A percentile compares a stretch with the other conserved stretches of the same genome.
These are phyloP conservation scores for Smithornis capensis DNA, from an alignment of 2,113 vertebrate genomes.

Conservation along the genomic window DNA sequence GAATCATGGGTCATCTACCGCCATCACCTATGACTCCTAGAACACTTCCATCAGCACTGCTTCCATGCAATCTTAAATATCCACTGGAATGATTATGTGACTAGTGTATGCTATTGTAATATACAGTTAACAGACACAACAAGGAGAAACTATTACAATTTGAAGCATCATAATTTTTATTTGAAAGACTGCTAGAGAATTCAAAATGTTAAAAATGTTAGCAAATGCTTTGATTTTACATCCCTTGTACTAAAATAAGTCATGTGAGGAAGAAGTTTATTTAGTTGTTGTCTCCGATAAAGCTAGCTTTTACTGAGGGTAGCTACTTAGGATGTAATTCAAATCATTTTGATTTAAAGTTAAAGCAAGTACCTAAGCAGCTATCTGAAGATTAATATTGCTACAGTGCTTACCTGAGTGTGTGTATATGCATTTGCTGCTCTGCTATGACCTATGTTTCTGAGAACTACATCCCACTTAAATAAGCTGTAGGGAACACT, in stretches of 20 bases:
- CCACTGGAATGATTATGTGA: too few species aligned
- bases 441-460: not conserved
- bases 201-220: not conserved
- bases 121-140: not conserved
- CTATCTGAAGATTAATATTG: not conserved
- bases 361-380: not conserved
- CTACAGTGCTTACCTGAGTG: not conserved
- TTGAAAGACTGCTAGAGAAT: not conserved
- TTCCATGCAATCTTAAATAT: too few species aligned
- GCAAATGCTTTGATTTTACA: not conserved
- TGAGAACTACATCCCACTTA: not conserved
- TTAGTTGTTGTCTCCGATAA: not conserved
- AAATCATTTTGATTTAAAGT: not conserved
- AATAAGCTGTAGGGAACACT: not conserved
- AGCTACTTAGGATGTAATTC: not conserved
- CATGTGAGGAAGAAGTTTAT: not conserved
- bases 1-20: too few species aligned
- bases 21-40: too few species aligned
- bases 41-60: too few species aligned
- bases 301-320: not conserved
- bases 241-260: not conserved
- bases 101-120: not conserved
- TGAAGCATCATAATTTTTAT: not conserved
- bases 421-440: rapidly evolving
- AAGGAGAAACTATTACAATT: not conserved